Conservation (phyloP, 2,113 vertebrate species). For the Pelmatolapia mariae region DNA sequence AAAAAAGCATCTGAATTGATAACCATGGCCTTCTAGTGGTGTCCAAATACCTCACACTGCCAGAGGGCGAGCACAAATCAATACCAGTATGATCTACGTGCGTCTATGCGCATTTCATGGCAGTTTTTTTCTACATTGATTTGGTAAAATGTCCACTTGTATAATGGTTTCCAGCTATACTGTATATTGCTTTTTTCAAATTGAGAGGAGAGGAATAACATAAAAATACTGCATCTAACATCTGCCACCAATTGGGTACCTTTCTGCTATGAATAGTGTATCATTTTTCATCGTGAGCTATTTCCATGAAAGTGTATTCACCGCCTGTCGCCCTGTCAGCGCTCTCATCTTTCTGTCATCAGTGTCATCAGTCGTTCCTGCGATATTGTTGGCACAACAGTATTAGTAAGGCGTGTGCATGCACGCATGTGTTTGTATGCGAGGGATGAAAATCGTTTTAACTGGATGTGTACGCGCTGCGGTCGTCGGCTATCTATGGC, state of each 20-base stretch:
- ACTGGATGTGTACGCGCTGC: background rate
- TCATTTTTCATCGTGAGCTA: background rate
- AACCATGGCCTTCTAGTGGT: background rate
- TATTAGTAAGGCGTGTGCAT: background rate
- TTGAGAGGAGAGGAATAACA: background rate
- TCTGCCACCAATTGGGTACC: constrained; percentile 2
- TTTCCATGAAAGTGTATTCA: background rate
- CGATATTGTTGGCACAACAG: background rate
- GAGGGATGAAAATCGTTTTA: background rate
- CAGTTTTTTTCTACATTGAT: background rate
- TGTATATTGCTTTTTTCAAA: background rate
- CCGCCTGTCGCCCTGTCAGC: constrained; percentile 5
- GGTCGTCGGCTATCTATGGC: background rate
- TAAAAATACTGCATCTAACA: background rate
- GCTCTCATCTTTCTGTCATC: constrained; percentile 8
- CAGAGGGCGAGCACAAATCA: background rate
- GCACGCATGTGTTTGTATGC: background rate
- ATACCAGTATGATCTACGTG: background rate
- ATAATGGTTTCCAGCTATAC: background rate
- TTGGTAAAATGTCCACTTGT: background rate
- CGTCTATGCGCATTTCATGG: background rate
- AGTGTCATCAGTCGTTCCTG: constrained; percentile 9
- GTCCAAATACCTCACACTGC: background rate
- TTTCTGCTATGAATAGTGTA: background rate
- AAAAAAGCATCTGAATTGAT: background rate